Evolutionary conservation across 2,888 invertebrate species (phyloP).

Genomic region (Terebella lapidaria): DNA sequence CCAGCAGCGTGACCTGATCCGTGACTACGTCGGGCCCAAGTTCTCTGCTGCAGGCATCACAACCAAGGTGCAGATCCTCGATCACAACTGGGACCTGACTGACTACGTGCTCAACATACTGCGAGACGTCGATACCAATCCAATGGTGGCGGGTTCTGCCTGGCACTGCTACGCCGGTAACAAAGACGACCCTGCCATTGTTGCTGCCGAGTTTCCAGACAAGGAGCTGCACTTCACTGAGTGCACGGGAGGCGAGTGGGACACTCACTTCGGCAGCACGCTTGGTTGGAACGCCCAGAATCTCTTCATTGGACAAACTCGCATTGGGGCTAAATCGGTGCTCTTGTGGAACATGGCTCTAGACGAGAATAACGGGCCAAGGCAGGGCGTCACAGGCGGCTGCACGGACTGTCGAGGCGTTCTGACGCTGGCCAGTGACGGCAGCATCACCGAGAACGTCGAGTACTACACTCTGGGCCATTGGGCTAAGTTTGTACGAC

Average conservation of each 20-base stretch:
- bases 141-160: slow-evolving; percentile 17
- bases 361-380: slow-evolving; percentile 19
- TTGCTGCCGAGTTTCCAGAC: slow-evolving; percentile 13
- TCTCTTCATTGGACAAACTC: slow-evolving; percentile 19
- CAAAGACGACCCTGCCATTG: slow-evolving; percentile 2
- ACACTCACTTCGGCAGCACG: slow-evolving; percentile 13
- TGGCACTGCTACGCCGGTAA: slow-evolving; percentile 24
- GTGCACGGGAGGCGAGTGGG: slow-evolving; percentile 20
- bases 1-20: slow-evolving; percentile 12
- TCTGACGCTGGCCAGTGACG: slow-evolving; percentile 11
- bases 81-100: slow-evolving; percentile 23
- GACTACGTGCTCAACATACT: slow-evolving; percentile 17
- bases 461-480: slow-evolving; percentile 22
- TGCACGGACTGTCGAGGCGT: slow-evolving; percentile 22
- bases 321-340: slow-evolving; percentile 15
- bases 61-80: slow-evolving; percentile 19
- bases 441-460: slow-evolving; percentile 5
- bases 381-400: slow-evolving; percentile 18
- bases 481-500: slow-evolving; percentile 19
- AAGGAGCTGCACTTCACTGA: slow-evolving; percentile 24
- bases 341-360: slow-evolving; percentile 24
- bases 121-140: slow-evolving; percentile 13
- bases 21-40: slow-evolving; percentile 15
- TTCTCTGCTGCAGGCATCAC: slow-evolving; percentile 11
- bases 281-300: slow-evolving; percentile 20